Base-by-base conservation (phyloP, 1,140 invertebrate genomes). In the Penaeus vannamei region DNA sequence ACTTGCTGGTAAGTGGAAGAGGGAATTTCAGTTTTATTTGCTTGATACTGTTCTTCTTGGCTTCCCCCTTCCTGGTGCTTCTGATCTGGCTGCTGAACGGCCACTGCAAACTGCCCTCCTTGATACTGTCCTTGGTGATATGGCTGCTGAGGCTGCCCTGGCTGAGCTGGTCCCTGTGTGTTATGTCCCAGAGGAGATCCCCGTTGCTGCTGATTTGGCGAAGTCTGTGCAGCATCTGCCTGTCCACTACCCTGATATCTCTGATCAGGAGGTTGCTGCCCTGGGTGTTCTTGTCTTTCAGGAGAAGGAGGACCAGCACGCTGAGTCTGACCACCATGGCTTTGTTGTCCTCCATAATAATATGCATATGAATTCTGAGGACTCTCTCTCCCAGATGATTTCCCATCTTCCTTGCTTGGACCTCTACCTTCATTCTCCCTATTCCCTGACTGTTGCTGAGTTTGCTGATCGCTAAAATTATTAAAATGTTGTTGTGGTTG, bases 121-220 rank as follows among this genome's bases (percentile, higher is more conserved):
- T 88, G 86, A 77, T 84, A 89, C n/a, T 84, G 87, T 26, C 87
- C 81, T 42, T 77, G 80, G 81, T 84, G 87, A 76, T 80, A 89
- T 46, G 72, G 80, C 26, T 80, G 86, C 62, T 87, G 86, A n/a
- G 42, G 22, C 22, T 79, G 81, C 29, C 79, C 79, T 59, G 53
- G 26, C 14, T 46, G 61, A 26, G 79, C 36, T 66, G 84, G 87
- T 22, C 87, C 72, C 29, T 89, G 87, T 23, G 46, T 19, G 29
- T 26, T 59, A 26, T 61, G 53, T 36, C 69, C 60, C 17, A 61
- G 72, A 36, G 81, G 87, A 46, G 85, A 86, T 23, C 77, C 59
- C 61, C 79, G 80, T 17, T 82, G 86, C 59, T 87, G 86, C 53
- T 87, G 86, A 69, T 20, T 81, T 59, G 85, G 85, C 10, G 85